A percentile compares a stretch with the other conserved stretches of the same genome.
Evolutionary conservation across 2,797 vertebrate species (phyloP).

Genomic region (Garrulus glandarius): DNA sequence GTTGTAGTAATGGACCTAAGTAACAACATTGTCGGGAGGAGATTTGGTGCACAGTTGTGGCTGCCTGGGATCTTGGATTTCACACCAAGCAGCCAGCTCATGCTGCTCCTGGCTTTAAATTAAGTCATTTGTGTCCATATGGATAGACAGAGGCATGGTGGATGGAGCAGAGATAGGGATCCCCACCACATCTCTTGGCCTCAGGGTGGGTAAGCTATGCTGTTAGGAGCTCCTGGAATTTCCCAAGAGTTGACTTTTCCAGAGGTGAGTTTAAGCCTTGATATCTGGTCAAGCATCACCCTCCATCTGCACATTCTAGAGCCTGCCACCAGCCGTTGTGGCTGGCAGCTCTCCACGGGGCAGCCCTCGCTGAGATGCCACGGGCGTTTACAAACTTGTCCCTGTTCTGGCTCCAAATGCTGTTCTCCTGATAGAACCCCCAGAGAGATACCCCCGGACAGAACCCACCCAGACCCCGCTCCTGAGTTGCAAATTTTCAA

Average conservation of each 20-base stretch:
- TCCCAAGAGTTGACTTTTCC: not conserved
- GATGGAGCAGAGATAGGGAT: not conserved
- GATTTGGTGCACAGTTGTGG: not conserved
- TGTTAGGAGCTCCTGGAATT: not conserved
- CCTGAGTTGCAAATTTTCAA: not conserved
- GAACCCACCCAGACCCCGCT: not conserved
- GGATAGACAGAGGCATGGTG: not conserved
- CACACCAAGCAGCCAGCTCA: not conserved
- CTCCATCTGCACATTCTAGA: not conserved
- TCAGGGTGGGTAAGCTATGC: not conserved
- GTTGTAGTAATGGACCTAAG: constrained; percentile 19
- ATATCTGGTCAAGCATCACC: not conserved
- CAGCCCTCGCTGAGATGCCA: not conserved
- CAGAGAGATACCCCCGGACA: not conserved
- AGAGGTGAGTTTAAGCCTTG: not conserved
- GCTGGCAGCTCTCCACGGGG: not conserved
- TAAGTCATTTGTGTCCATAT: not conserved
- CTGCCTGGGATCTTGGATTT: constrained; percentile 7
- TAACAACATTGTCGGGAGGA: constrained; percentile 2
- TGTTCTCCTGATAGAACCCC: not conserved
- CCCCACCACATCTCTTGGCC: not conserved
- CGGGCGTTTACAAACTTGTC: fast-evolving
- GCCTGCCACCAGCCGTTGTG: not conserved
- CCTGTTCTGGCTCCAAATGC: fast-evolving
- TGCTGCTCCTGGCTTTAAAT: not conserved